Evolutionary conservation across 2,888 invertebrate species (phyloP), one percentile per base, ranked within the genome.

Genomic region (Cryptus armator): DNA sequence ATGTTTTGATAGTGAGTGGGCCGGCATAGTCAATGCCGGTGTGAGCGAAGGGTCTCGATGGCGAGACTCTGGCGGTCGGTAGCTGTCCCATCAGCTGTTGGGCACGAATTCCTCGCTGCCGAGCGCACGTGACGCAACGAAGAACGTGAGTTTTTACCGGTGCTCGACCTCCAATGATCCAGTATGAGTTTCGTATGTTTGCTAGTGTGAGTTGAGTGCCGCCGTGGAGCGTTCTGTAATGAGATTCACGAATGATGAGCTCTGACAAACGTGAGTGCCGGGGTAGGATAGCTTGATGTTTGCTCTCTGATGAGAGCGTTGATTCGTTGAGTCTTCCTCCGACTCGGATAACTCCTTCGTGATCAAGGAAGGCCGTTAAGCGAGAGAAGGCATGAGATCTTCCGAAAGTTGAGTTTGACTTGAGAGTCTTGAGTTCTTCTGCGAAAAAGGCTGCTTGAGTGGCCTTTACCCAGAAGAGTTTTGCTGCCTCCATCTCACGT

Each of bases 21-120:
- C 88, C 89, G 1, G 89, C 89, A 43, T 89, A 89, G 51, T 89
- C 88, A 0, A 90, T 66, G 5, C 88, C 89, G 0, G 86, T 81
- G 29, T 81, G 74, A 0, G 29, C 14, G 56, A 88, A 90, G 0
- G 88, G 64, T 1, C 86, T 77, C 12, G 83, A 72, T 4, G 83
- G 85, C 9, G 71, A 67, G 7, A 88, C 72, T 16, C 89, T 62
- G 3, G 29, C 6, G 0, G 4, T 0, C 1, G 88, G 88, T 9
- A 89, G 78, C 43, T 89, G 83, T 1, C 86, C 87, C 89, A 88
- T 89, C 24, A 86, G 51, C 29, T 87, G 87, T 2, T 84, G 71
- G 4, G 82, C 78, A 10, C 81, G 80, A 0, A 9, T 43, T n/a
- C 79, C 81, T 1, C 87, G 48, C 32, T 86, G 53, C 37, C 86